Evolutionary conservation across 2,113 vertebrate species (phyloP), one percentile per base, ranked within the genome.

Genomic region (Callithrix jacchus): DNA sequence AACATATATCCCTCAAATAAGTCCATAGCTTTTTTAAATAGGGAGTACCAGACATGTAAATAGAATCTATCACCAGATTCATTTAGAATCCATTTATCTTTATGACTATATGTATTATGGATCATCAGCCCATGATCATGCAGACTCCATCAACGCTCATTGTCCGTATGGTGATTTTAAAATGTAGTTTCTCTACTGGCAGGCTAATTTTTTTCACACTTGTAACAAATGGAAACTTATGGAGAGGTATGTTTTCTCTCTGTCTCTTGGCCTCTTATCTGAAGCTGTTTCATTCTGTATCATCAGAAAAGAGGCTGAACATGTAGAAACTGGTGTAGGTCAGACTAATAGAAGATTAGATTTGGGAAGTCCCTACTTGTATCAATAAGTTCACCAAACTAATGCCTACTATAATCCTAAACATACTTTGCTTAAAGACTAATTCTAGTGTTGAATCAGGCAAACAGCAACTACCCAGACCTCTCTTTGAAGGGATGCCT

Each of bases 21-120:
- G 61, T 84, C 82, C 82, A 14, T 45, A 80, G 77, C 87, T 89
- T 76, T 76, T 47, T 66, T 95, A 82, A 74, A 86, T 93, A 89
- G 68, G 21, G 76, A 97, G 89, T 89, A 79, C 47, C 30, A 83
- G 79, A 92, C 49, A 35, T 58, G 25, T 91, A 93, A 96, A 94
- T 87, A 95, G 84, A 88, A 87, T 73, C 58, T 90, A 77, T 82
- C 49, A 54, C n/a, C 21, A 92, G 3, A 42, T 97, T 35, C 80
- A 45, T 70, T 95, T 91, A 91, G 45, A 91, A 85, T 45, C 14
- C 32, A 92, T 74, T 97, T 87, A 32, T 93, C 94, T 96, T 96
- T 76, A 85, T 82, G 83, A 84, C 64, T 89, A 1, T 71, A 11
- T 35, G 42, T 74, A 56, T 68, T 95, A 49, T 52, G 81, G 54